Percentiles rank a stretch among this genome's conserved stretches.
These are phyloP conservation scores for Ptychobarbus kaznakovi DNA, from an alignment of 2,797 vertebrate species.

Conservation along the genomic window DNA sequence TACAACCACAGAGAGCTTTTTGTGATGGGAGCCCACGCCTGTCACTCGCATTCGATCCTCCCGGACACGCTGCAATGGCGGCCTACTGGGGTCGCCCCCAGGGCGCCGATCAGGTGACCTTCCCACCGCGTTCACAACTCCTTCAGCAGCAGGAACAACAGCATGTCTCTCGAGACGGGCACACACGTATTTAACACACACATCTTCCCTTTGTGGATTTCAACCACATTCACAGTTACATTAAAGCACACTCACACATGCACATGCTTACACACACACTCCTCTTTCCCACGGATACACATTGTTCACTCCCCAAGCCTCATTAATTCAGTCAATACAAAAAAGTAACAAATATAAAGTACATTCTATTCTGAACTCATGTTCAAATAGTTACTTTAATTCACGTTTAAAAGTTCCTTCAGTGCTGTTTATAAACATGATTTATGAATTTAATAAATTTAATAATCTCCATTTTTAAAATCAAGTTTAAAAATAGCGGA, in stretches of 20 bases:
- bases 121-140: slow-evolving; percentile 64
- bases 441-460: not conserved
- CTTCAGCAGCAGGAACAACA: slow-evolving; percentile 40
- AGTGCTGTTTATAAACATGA: not conserved
- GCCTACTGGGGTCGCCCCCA: slow-evolving; percentile 61
- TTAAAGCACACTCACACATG: slow-evolving; percentile 22
- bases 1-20: slow-evolving; percentile 82
- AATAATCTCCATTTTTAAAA: not conserved
- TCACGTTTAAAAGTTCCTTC: not conserved
- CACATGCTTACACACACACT: slow-evolving; percentile 1
- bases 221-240: slow-evolving; percentile 21
- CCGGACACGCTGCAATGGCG: slow-evolving; percentile 69
- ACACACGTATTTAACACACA: slow-evolving; percentile 32
- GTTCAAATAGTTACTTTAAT: not conserved
- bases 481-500: not conserved
- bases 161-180: slow-evolving; percentile 14
- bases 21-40: slow-evolving; percentile 73
- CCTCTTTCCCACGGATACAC: slow-evolving; percentile 8
- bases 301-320: slow-evolving; percentile 10
- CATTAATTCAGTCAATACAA: not conserved
- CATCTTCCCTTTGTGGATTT: slow-evolving; percentile 24
- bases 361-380: slow-evolving; percentile 15
- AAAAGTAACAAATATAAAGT: slow-evolving; percentile 3
- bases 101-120: slow-evolving; percentile 76
- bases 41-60: slow-evolving; percentile 68